Percentiles rank a stretch among this genome's conserved stretches.
Conservation (phyloP, 2,113 vertebrate genomes). For the Lagopus leucura region DNA sequence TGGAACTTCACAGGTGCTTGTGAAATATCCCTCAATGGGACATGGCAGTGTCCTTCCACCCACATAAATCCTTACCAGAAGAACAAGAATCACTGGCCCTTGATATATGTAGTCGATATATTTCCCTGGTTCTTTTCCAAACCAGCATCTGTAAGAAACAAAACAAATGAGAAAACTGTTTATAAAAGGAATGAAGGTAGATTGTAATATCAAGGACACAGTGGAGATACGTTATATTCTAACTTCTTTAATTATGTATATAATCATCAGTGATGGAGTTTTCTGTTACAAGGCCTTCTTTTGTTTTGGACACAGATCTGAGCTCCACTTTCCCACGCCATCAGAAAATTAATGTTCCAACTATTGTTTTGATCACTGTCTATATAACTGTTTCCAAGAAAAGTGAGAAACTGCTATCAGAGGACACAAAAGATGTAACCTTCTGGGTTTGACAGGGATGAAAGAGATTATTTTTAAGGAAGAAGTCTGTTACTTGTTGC, state of each 20-base stretch:
- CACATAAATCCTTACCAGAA: constrained; percentile 85
- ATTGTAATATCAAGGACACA: not conserved
- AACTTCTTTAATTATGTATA: not conserved
- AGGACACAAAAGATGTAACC: not conserved
- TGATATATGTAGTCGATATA: constrained; percentile 98
- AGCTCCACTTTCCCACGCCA: not conserved
- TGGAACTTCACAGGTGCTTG: not conserved
- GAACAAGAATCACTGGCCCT: constrained; percentile 95
- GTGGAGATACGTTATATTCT: not conserved
- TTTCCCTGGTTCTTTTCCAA: constrained; percentile 96
- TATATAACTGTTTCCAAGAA: not conserved
- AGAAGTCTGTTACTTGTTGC: not conserved
- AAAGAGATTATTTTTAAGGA: not conserved
- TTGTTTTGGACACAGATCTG: not conserved
- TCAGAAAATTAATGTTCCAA: not conserved
- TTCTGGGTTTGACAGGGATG: not conserved
- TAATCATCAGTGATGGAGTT: not conserved
- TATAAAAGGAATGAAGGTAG: not conserved
- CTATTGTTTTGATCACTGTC: not conserved
- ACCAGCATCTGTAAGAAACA: constrained; percentile 90
- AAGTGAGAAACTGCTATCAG: not conserved
- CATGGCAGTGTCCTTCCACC: not conserved
- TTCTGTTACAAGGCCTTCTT: not conserved
- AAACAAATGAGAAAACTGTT: not conserved
- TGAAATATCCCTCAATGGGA: not conserved